These are phyloP conservation scores for Troglohyphantes excavatus DNA, from an alignment of 2,888 invertebrate species.

Conservation along the genomic window DNA sequence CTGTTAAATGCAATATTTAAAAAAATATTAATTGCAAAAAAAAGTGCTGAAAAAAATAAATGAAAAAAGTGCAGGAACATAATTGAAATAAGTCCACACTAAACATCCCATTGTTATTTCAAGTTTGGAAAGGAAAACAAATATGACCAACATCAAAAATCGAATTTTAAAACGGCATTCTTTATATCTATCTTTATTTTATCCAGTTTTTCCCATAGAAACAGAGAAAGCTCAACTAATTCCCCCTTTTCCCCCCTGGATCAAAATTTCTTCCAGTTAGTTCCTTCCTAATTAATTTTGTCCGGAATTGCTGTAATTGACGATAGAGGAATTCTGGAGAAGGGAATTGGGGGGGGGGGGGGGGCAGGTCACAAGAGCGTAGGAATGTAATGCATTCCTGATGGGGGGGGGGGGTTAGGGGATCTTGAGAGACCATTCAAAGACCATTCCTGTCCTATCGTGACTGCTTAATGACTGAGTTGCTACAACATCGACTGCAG, in stretches of 20 bases:
- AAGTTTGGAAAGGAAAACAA: too few species aligned
- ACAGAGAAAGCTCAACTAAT: too few species aligned
- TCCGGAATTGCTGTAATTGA: constrained; percentile 29
- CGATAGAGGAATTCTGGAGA: neutral
- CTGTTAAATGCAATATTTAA: too few species aligned
- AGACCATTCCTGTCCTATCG: neutral
- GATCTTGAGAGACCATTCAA: constrained; percentile 2
- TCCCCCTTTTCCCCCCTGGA: neutral
- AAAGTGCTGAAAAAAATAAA: too few species aligned
- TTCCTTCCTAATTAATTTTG: constrained; percentile 17
- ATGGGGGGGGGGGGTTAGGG: neutral
- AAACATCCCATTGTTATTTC: too few species aligned
- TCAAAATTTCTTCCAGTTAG: constrained; percentile 17
- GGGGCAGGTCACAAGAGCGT: neutral
- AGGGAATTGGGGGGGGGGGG: neutral
- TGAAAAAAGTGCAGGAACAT: too few species aligned
- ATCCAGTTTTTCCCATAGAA: too few species aligned
- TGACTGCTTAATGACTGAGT: constrained; percentile 21
- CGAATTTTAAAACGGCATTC: too few species aligned
- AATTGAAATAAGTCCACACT: too few species aligned
- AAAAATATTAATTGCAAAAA: too few species aligned
- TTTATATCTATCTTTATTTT: too few species aligned
- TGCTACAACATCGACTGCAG: constrained; percentile 3
- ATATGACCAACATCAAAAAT: too few species aligned
- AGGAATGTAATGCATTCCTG: constrained; percentile 12